These are phyloP conservation scores for Saccostrea glomerata DNA, from an alignment of 1,140 invertebrate genomes.

Conservation along the genomic window DNA sequence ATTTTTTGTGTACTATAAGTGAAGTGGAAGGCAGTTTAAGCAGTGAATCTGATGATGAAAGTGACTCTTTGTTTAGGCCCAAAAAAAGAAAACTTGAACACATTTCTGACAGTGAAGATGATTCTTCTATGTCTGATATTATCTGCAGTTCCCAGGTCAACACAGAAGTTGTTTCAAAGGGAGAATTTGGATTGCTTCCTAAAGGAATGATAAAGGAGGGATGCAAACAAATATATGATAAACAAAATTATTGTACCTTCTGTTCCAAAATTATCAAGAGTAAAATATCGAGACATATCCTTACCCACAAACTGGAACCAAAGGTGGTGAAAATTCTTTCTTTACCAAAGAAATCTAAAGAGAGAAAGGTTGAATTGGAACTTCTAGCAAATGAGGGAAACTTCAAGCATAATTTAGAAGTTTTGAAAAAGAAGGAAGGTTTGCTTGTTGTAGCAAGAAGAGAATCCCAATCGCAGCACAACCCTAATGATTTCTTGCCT, in stretches of 20 bases:
- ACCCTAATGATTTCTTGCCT: too few relatives aligned
- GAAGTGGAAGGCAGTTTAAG: neutral
- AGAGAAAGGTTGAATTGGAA: slow-evolving; percentile 48
- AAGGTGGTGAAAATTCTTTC: slow-evolving; percentile 45
- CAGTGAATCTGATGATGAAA: neutral
- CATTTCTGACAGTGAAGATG: slow-evolving; percentile 21
- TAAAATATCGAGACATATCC: slow-evolving; percentile 54
- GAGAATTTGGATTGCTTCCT: slow-evolving; percentile 41
- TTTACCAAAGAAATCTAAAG: slow-evolving; percentile 53
- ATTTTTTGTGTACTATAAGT: neutral
- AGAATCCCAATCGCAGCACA: neutral
- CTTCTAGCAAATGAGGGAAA: slow-evolving; percentile 53
- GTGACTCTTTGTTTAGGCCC: too few relatives aligned
- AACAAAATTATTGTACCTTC: slow-evolving; percentile 55
- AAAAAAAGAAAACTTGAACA: neutral
- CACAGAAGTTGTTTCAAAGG: neutral
- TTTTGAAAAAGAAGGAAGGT: slow-evolving; percentile 49
- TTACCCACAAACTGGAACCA: slow-evolving; percentile 50
- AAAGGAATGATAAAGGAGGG: slow-evolving; percentile 49
- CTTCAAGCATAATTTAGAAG: slow-evolving; percentile 56
- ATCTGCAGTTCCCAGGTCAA: neutral
- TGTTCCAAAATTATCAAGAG: slow-evolving; percentile 50
- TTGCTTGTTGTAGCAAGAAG: slow-evolving; percentile 45
- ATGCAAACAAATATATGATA: slow-evolving; percentile 56
- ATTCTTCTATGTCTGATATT: slow-evolving; percentile 10